A percentile compares a stretch with the other conserved stretches of the same genome.
Conservation (phyloP, 2,113 vertebrate species). For the Vulpes lagopus region DNA sequence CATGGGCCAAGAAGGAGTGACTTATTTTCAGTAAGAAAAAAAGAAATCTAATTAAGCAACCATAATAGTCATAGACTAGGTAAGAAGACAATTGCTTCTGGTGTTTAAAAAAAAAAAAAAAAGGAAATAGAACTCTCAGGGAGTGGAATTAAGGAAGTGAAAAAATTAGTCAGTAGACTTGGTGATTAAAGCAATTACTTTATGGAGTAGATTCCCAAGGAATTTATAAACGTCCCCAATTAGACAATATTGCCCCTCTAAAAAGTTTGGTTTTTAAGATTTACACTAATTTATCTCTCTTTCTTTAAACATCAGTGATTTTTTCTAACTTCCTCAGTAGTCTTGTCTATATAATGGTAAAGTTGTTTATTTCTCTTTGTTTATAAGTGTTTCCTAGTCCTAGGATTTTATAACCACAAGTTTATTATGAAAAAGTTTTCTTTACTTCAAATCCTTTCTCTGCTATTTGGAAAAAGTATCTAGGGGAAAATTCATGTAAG, state of each 20-base stretch:
- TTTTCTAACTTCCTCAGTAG: conserved; percentile 18
- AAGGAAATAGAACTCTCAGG: not conserved
- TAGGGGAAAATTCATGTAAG: conserved; percentile 64
- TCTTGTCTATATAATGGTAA: conserved; percentile 3
- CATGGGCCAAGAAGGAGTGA: not conserved
- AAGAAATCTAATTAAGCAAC: not conserved
- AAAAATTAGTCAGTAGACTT: not conserved
- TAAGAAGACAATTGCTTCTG: not conserved
- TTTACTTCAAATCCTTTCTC: conserved; percentile 64
- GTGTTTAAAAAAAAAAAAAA: not conserved
- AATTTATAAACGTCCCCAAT: not conserved
- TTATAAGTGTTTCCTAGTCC: conserved; percentile 42
- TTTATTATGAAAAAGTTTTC: conserved; percentile 76
- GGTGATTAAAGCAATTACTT: conserved; percentile 21
- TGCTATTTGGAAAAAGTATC: conserved; percentile 61
- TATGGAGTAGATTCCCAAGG: not conserved
- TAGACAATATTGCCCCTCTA: not conserved
- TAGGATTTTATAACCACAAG: conserved; percentile 46
- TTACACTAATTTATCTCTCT: not conserved
- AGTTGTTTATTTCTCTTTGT: conserved; percentile 11
- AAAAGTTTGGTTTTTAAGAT: conserved; percentile 55
- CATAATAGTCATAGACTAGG: not conserved
- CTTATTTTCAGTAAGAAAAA: conserved; percentile 9
- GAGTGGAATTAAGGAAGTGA: not conserved
- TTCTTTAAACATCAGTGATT: not conserved